Base-by-base conservation (phyloP, 1,140 invertebrate genomes). In the Papilio aristodemus region DNA sequence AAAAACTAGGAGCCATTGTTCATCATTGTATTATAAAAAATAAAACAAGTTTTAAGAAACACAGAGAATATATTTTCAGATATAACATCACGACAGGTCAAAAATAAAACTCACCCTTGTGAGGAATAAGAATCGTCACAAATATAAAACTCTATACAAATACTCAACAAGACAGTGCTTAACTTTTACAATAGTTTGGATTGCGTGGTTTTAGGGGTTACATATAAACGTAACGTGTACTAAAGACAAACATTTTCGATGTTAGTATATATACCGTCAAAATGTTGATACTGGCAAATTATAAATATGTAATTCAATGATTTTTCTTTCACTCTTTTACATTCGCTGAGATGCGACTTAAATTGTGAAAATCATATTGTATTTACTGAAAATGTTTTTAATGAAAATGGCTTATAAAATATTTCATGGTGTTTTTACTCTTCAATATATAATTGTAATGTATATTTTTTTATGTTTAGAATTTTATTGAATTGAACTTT, bases 21-120 rank as follows among this genome's bases (percentile, higher is more conserved):
- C n/a, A n/a, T n/a, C n/a, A n/a, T n/a, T n/a, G n/a, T n/a, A n/a
- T n/a, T n/a, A n/a, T n/a, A n/a, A n/a, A n/a, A 75, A 85, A 87
- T 81, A 77, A 87, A 85, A 87, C 72, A 69, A 74, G 66, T 63
- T 27, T 43, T 87, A 86, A 86, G 85, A 90, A 90, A 90, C 88
- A 90, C 86, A 89, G 84, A 90, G 78, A 88, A 86, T 90, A 87
- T 90, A 90, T 89, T 84, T 87, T 83, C 81, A 88, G 82, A 85
- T 87, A 84, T 86, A 88, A 90, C 86, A 85, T 80, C 79, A 89
- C 76, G 85, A 87, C 78, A 89, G 86, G 86, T 88, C 78, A 74
- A 85, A 89, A 90, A 88, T 82, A 87, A 88, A 83, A 81, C 80
- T 89, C 83, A 86, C 84, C 50, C 71, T 41, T 70, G 79, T 86